Evolutionary conservation across 2,888 invertebrate genomes (phyloP).

Genomic region (Drosophila paucipuncta): DNA sequence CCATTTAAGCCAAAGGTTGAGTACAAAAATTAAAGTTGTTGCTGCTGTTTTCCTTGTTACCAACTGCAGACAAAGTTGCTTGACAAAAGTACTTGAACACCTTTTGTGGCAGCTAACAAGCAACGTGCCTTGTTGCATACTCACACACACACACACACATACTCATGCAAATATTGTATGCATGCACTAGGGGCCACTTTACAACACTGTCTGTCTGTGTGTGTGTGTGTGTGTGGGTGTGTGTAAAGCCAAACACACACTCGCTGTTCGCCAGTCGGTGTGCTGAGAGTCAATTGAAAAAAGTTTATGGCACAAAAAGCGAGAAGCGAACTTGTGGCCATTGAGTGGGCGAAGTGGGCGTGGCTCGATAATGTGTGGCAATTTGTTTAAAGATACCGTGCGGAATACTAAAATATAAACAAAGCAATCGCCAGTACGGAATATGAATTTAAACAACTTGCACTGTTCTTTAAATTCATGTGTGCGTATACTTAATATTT

Average conservation of each 20-base stretch:
- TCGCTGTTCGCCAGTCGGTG: conserved; percentile 43
- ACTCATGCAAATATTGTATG: conserved; percentile 30
- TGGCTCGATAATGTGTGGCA: conserved; percentile 55
- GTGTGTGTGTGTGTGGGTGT: conserved; percentile 14
- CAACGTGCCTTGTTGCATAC: conserved; percentile 30
- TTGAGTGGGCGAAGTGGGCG: conserved; percentile 21
- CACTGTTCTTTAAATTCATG: neutral
- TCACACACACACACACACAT: conserved; percentile 7
- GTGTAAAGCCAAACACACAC: conserved; percentile 42
- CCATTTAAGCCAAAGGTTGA: conserved; percentile 31
- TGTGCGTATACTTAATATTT: conserved; percentile 38
- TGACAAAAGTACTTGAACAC: conserved; percentile 58
- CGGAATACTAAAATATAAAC: conserved; percentile 33
- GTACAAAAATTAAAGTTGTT: neutral
- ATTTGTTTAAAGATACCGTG: conserved; percentile 68
- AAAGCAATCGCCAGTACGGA: neutral
- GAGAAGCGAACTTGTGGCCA: conserved; percentile 30
- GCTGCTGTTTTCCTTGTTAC: conserved; percentile 7
- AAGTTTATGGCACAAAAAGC: conserved; percentile 59
- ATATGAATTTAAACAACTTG: conserved; percentile 7
- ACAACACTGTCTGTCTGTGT: conserved; percentile 15
- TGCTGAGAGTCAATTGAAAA: conserved; percentile 75
- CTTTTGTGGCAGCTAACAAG: conserved; percentile 56
- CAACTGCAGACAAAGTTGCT: conserved; percentile 32
- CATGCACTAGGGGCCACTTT: conserved; percentile 67